phyloP scores from a whole-genome alignment of 53 echinoderm and acorn worm genomes.

The Stichopus horrens region DNA sequence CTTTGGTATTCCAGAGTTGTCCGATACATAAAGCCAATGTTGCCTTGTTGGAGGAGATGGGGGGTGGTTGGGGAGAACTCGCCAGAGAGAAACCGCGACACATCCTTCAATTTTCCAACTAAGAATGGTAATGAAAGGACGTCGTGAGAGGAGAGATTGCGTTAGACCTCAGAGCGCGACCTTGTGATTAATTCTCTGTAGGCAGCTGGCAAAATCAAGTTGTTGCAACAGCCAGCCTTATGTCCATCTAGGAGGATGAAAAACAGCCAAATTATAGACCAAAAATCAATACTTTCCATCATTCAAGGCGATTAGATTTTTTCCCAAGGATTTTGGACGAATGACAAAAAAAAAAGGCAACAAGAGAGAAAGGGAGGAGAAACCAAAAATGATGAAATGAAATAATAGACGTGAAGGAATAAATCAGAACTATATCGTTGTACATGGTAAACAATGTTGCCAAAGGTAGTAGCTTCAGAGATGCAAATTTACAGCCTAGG shows the following conservation, averaged over 20 bases:
- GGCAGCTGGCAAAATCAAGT: constrained; percentile 46
- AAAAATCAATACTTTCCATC: constrained; percentile 48
- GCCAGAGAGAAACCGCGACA: background rate
- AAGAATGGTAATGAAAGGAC: constrained; percentile 20
- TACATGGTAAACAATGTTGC: background rate
- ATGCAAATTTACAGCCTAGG: background rate
- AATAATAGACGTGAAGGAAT: background rate
- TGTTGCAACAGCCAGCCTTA: constrained; percentile 49
- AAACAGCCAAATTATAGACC: constrained; percentile 48
- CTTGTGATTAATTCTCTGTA: constrained; percentile 50
- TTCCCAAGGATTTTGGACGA: constrained; percentile 42
- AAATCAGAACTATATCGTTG: background rate
- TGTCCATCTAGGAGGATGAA: constrained; percentile 41
- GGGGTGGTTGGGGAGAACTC: background rate
- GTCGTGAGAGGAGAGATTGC: constrained; percentile 22
- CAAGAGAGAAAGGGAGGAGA: background rate
- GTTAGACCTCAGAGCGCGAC: constrained; percentile 34
- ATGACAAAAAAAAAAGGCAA: background rate
- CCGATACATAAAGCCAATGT: constrained; percentile 10
- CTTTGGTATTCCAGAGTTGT: constrained; percentile 13
- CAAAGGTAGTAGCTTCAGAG: background rate
- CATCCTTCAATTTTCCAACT: constrained; percentile 48
- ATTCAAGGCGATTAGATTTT: constrained; percentile 42
- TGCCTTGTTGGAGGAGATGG: background rate
- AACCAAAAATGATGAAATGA: background rate